Evolutionary conservation across 2,797 vertebrate species (phyloP), one percentile per base, ranked within the genome.

Genomic region (Channallabes apus): DNA sequence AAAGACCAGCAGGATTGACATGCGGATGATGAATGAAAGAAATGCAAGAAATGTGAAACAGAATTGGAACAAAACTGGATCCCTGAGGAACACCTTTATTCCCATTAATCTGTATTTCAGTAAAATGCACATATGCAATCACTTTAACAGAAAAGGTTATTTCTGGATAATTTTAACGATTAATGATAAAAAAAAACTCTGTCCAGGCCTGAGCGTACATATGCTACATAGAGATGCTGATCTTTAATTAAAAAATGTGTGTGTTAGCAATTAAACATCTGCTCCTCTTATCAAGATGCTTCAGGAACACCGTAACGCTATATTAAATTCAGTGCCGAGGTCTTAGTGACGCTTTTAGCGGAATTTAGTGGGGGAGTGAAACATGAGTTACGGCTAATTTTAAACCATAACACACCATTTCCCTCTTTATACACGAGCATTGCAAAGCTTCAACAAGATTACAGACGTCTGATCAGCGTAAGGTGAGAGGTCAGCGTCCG

Each of bases 401-500:
- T 58, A 76, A 56, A 76, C 27, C 72, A 56, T 75, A 75, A 56
- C 72, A 75, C 27, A 75, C 72, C 41, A n/a, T 73, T 72, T 73
- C 24, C 71, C 41, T 46, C 67, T 69, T 69, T 69, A 69, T 15
- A 38, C 8, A 35, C 3, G 32, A 68, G 67, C 7, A 17, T 18
- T 35, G 32, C 9, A 22, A 69, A 38, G 7, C 32, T 38, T 38
- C 9, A 6, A 69, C 35, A 1, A 15, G 38, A 46, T 73, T 51
- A n/a, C 41, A 73, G 46, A 73, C 3, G 54, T 73, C 46, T 8
- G 46, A 54, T 6, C 2, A 54, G 24, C 1, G 71, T 73, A 73
- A 73, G 71, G 71, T 51, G 46, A 73, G 46, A 73, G 14, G 27
- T 27, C 71, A 27, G 24, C 24, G 3, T 8, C 5, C 24, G 24